A percentile compares a stretch with the other conserved stretches of the same genome.
Evolutionary conservation across 2,113 vertebrate species (phyloP).

Genomic region (Ophthalmotilapia sp.): DNA sequence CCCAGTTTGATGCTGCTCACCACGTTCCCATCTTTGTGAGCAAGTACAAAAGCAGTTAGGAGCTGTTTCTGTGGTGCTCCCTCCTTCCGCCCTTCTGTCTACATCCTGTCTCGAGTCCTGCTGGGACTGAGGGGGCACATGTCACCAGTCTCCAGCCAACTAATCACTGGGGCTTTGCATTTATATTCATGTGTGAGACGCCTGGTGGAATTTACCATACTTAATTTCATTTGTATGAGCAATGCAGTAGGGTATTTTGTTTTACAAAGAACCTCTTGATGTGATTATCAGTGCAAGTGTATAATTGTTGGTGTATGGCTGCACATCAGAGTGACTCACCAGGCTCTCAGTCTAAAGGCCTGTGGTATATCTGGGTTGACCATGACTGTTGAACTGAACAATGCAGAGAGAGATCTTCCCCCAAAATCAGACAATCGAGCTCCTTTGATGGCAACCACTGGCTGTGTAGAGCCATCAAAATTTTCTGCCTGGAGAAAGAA

Average conservation of each 20-base stretch:
- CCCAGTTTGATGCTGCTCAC: conserved; percentile 24
- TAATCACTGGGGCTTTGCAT: not conserved
- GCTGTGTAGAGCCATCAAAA: conserved; percentile 83
- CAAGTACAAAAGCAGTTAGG: not conserved
- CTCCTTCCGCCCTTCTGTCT: conserved; percentile 4
- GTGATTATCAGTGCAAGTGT: not conserved
- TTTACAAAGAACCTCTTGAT: not conserved
- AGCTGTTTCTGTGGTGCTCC: conserved; percentile 18
- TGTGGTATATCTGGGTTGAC: conserved; percentile 89
- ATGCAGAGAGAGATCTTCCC: conserved; percentile 82
- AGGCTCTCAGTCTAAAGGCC: conserved; percentile 84
- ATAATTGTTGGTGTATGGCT: not conserved
- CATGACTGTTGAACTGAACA: conserved; percentile 83
- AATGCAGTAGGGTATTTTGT: not conserved
- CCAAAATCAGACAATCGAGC: conserved; percentile 88
- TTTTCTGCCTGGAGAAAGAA: conserved; percentile 77
- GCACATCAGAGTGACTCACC: conserved; percentile 69
- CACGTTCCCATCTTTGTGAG: not conserved
- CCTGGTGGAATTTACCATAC: not conserved
- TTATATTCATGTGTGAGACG: not conserved
- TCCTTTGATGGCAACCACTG: conserved; percentile 87
- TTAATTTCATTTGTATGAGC: not conserved
- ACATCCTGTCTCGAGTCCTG: not conserved
- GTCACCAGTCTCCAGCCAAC: conserved; percentile 8
- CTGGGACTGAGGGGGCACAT: conserved; percentile 22